phyloP scores from a whole-genome alignment of 2,888 invertebrate genomes.

The Pantelozetes paolii region DNA sequence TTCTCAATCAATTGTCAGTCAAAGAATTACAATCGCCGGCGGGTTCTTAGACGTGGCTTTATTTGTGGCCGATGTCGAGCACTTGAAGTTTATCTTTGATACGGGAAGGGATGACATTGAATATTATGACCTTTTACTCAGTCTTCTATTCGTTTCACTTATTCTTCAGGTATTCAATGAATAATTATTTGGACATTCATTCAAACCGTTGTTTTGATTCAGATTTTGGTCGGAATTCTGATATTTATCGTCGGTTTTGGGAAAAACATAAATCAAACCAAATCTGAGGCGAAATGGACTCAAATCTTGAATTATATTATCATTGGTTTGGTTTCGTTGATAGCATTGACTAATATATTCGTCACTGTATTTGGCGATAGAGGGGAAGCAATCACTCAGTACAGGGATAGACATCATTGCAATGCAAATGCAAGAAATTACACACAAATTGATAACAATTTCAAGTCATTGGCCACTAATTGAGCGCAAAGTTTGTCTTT shows the following conservation, averaged over 20 bases:
- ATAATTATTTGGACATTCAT: conserved; percentile 1
- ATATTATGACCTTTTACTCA: conserved; percentile 44
- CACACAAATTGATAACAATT: no score
- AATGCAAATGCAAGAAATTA: no score
- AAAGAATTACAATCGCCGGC: conserved; percentile 47
- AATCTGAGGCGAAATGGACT: conserved; percentile 39
- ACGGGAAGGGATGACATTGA: conserved; percentile 43
- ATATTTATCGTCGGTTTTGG: conserved; percentile 46
- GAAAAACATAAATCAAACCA: conserved; percentile 28
- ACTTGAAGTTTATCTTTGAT: conserved; percentile 46
- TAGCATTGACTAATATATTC: conserved; percentile 47
- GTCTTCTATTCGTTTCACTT: conserved; percentile 44
- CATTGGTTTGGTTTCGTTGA: conserved; percentile 46
- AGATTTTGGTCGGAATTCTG: conserved; percentile 45
- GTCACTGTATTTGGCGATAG: conserved; percentile 44
- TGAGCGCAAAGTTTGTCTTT: no score
- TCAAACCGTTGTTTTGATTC: conserved; percentile 35
- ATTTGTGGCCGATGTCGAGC: conserved; percentile 47
- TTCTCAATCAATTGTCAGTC: neutral
- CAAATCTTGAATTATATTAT: conserved; percentile 45
- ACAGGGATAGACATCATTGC: neutral
- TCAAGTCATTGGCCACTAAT: no score
- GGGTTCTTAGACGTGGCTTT: conserved; percentile 47
- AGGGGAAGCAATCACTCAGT: neutral
- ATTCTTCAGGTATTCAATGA: conserved; percentile 44